Percentiles rank a stretch among this genome's conserved stretches.
Evolutionary conservation across 1,140 invertebrate species (phyloP).

Genomic region (Zaprionus ghesquierei): DNA sequence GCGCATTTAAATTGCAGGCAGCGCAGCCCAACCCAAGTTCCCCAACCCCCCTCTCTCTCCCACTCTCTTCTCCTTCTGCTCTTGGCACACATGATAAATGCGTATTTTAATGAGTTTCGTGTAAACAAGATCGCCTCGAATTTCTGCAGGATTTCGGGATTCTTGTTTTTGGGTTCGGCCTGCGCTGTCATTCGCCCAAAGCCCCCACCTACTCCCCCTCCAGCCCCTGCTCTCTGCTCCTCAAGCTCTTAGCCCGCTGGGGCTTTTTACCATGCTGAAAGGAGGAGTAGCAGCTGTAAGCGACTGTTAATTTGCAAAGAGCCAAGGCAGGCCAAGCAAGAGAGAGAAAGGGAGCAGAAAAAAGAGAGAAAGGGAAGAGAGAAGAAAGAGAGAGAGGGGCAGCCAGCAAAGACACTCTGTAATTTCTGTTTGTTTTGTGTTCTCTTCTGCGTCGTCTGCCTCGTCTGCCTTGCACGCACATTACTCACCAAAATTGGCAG

Average conservation of each 20-base stretch:
- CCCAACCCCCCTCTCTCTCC: background rate
- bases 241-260: background rate
- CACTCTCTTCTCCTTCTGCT: slow-evolving; percentile 12
- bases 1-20: slow-evolving; percentile 67
- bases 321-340: background rate
- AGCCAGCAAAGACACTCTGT: background rate
- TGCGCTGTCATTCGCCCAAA: slow-evolving; percentile 59
- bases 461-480: slow-evolving; percentile 37
- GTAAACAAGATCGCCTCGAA: slow-evolving; percentile 68
- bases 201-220: background rate
- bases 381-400: background rate
- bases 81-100: slow-evolving; percentile 64
- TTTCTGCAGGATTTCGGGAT: slow-evolving; percentile 51
- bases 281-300: slow-evolving; percentile 70
- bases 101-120: slow-evolving; percentile 80
- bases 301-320: slow-evolving; percentile 72
- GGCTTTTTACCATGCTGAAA: slow-evolving; percentile 51
- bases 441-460: slow-evolving; percentile 27
- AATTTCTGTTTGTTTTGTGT: slow-evolving; percentile 48
- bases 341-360: background rate
- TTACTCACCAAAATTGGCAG: slow-evolving; percentile 73
- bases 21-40: slow-evolving; percentile 13
- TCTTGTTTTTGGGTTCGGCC: slow-evolving; percentile 27
- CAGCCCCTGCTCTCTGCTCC: background rate
- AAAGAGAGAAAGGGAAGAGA: background rate